Percentiles rank a stretch among this genome's conserved stretches.
phyloP scores from a whole-genome alignment of 2,113 vertebrate species.

The Phaethornis superciliosus region DNA sequence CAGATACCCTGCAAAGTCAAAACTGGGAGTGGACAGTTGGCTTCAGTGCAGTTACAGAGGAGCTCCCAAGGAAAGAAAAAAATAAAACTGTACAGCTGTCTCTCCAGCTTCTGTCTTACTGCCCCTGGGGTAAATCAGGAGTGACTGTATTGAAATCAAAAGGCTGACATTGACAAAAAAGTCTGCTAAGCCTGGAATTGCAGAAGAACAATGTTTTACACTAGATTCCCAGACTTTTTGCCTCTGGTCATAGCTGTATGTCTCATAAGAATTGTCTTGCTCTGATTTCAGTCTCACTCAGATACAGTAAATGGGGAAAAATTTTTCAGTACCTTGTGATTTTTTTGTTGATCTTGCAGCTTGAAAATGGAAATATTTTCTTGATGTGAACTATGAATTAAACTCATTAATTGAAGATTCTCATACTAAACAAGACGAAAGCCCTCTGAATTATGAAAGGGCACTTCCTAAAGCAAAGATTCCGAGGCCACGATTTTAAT shows the following conservation, averaged over 20 bases:
- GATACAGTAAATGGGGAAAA: not conserved
- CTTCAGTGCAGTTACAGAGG: not conserved
- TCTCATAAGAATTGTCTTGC: not conserved
- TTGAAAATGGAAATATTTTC: not conserved
- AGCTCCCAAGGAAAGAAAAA: not conserved
- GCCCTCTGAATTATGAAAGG: not conserved
- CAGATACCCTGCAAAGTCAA: not conserved
- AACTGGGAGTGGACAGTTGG: not conserved
- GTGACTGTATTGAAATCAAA: constrained; percentile 31
- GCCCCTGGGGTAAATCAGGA: constrained; percentile 29
- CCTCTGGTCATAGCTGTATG: constrained; percentile 33
- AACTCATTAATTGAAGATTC: not conserved
- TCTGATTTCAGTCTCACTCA: not conserved
- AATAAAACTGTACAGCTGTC: not conserved
- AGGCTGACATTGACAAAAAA: not conserved
- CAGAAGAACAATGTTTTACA: constrained; percentile 13
- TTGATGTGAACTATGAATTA: not conserved
- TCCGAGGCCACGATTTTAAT: not conserved
- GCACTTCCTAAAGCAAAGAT: not conserved
- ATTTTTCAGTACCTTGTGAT: not conserved
- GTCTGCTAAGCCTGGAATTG: not conserved
- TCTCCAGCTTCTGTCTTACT: constrained; percentile 6
- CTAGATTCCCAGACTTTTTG: constrained; percentile 26
- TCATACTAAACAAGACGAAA: not conserved
- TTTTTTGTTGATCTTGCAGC: not conserved